phyloP scores from a whole-genome alignment of 2,113 vertebrate species.

The Carassius carassius region DNA sequence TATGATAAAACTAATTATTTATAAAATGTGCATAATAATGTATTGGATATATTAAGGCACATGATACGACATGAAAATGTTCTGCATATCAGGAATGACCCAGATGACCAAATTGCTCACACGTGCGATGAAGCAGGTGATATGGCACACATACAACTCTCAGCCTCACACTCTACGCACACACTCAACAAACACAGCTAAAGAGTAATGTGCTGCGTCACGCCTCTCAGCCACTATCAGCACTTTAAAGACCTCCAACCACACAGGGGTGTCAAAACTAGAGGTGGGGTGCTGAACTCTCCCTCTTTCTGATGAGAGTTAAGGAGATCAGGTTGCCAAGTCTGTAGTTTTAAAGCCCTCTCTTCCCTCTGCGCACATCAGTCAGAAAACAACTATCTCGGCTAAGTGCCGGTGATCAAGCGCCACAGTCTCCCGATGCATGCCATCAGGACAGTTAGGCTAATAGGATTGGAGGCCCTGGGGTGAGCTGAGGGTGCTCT shows the following conservation, averaged over 20 bases:
- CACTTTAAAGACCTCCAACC: slow-evolving; percentile 68
- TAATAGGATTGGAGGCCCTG: slow-evolving; percentile 82
- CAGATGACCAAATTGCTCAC: slow-evolving; percentile 23
- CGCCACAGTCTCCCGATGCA: slow-evolving; percentile 66
- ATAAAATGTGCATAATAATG: not conserved
- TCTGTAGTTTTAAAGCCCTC: slow-evolving; percentile 63
- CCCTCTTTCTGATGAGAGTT: slow-evolving; percentile 72
- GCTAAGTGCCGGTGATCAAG: slow-evolving; percentile 81
- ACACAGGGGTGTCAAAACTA: slow-evolving; percentile 62
- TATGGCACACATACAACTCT: not conserved
- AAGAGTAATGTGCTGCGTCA: slow-evolving; percentile 61
- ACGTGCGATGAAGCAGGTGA: slow-evolving; percentile 8
- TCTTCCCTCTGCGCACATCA: slow-evolving; percentile 59
- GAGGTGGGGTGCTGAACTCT: slow-evolving; percentile 71
- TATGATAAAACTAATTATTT: not conserved
- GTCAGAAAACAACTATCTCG: slow-evolving; percentile 76
- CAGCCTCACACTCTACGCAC: not conserved
- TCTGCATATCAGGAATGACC: not conserved
- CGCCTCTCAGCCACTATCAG: slow-evolving; percentile 67
- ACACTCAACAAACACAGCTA: slow-evolving; percentile 33
- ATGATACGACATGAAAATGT: not conserved
- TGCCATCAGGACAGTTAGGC: slow-evolving; percentile 75
- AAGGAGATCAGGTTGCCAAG: slow-evolving; percentile 74
- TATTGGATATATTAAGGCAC: not conserved
- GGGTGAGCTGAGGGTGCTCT: slow-evolving; percentile 78